These are phyloP conservation scores for Polyommatus icarus DNA, from an alignment of 2,888 invertebrate genomes.

Conservation along the genomic window DNA sequence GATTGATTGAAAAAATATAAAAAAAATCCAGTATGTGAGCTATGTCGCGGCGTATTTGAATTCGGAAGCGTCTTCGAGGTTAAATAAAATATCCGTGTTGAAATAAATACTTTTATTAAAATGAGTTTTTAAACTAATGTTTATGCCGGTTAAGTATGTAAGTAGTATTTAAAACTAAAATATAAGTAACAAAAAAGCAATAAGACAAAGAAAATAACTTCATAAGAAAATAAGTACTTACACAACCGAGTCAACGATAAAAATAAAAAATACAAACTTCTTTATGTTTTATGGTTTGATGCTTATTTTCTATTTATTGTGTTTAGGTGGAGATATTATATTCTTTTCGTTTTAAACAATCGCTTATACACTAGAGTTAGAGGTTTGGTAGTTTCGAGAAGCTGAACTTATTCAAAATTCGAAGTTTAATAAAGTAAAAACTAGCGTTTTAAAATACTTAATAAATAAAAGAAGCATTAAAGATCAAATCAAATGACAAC, in stretches of 20 bases:
- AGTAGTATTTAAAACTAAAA: slow-evolving; percentile 64
- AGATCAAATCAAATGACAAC: slow-evolving; percentile 54
- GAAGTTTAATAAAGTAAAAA: slow-evolving; percentile 20
- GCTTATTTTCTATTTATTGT: slow-evolving; percentile 65
- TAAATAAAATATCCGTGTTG: slow-evolving; percentile 71
- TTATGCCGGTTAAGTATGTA: slow-evolving; percentile 74
- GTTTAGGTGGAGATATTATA: slow-evolving; percentile 68
- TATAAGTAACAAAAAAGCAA: slow-evolving; percentile 73
- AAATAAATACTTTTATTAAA: slow-evolving; percentile 77
- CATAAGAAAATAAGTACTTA: slow-evolving; percentile 79
- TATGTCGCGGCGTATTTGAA: slow-evolving; percentile 51
- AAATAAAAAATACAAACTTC: slow-evolving; percentile 51
- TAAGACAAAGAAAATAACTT: slow-evolving; percentile 62
- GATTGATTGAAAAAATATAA: slow-evolving; percentile 43
- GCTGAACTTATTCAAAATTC: slow-evolving; percentile 33
- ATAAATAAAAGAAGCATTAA: slow-evolving; percentile 34
- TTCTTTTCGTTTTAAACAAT: slow-evolving; percentile 51
- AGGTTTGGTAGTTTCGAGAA: slow-evolving; percentile 55
- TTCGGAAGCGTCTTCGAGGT: slow-evolving; percentile 45
- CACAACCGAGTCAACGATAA: slow-evolving; percentile 75
- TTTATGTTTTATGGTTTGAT: slow-evolving; percentile 49
- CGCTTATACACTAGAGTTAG: slow-evolving; percentile 64
- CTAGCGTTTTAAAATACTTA: slow-evolving; percentile 27
- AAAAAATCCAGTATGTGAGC: slow-evolving; percentile 77
- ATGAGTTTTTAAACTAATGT: slow-evolving; percentile 68